Conservation (phyloP, 2,113 vertebrate genomes). For the Ictalurus furcatus region DNA sequence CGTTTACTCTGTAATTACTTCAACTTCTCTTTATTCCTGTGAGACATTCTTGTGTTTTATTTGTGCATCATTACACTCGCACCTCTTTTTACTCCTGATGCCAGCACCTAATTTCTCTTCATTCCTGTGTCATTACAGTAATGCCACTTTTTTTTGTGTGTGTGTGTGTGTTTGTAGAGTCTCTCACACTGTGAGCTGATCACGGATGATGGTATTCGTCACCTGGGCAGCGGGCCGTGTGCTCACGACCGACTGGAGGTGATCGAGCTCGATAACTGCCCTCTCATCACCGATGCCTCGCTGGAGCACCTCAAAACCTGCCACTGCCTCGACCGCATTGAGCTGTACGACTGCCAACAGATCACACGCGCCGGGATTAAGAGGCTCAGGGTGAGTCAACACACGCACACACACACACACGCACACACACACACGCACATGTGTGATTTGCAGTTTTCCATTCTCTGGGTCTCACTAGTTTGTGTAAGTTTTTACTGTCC, state of each 20-base stretch:
- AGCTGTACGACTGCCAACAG: constrained; percentile 98
- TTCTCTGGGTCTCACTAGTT: not conserved
- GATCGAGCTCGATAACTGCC: constrained; percentile 98
- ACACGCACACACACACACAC: not conserved
- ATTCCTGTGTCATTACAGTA: not conserved
- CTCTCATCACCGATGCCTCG: constrained; percentile 95
- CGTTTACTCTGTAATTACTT: not conserved
- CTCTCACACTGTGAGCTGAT: constrained; percentile 98
- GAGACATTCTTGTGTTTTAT: not conserved
- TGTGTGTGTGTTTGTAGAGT: constrained; percentile 72
- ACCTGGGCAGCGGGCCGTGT: constrained; percentile 93
- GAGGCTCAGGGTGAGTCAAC: constrained; percentile 87
- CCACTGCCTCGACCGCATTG: constrained; percentile 95
- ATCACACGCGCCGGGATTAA: constrained; percentile 97
- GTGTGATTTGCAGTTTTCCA: not conserved
- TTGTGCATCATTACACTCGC: not conserved
- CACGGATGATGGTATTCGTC: constrained; percentile 95
- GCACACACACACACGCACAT: not conserved
- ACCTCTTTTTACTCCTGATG: not conserved
- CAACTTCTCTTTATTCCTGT: not conserved
- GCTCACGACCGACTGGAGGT: constrained; percentile 95
- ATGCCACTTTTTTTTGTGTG: not conserved
- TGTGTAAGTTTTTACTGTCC: not conserved
- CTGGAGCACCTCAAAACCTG: constrained; percentile 98
- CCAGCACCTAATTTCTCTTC: not conserved